These are phyloP conservation scores for Tetramorium parvispinum DNA, from an alignment of 1,140 invertebrate species.

Conservation along the genomic window DNA sequence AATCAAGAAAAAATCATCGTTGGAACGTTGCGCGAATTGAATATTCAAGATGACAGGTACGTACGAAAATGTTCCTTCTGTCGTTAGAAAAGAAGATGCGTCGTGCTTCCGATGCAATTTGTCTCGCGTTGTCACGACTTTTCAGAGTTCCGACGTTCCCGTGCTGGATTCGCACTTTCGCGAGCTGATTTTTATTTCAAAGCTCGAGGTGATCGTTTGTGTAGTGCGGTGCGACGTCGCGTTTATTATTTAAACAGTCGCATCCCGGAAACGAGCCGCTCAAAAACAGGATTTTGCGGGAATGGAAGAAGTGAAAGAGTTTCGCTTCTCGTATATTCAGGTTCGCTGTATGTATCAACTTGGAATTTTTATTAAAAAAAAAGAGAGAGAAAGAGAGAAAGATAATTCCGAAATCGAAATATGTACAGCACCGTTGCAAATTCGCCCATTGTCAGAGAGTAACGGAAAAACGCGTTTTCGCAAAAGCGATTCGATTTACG, in stretches of 20 bases:
- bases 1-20: conserved; percentile 24
- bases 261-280: conserved; percentile 45
- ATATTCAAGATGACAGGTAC: conserved; percentile 29
- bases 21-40: background rate
- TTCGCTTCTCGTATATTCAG: conserved; percentile 5
- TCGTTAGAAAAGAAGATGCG: conserved; percentile 27
- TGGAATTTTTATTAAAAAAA: background rate
- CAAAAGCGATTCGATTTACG: conserved; percentile 20
- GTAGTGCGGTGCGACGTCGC: conserved; percentile 32
- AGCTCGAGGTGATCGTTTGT: conserved; percentile 52
- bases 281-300: conserved; percentile 41
- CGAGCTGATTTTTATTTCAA: conserved; percentile 55
- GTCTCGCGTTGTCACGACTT: conserved; percentile 50
- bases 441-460: background rate
- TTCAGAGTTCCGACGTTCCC: background rate
- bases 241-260: conserved; percentile 56
- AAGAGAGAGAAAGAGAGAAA: background rate
- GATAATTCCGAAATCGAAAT: conserved; percentile 23
- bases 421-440: conserved; percentile 1
- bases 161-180: conserved; percentile 41
- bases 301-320: conserved; percentile 4
- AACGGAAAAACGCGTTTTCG: conserved; percentile 24
- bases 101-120: conserved; percentile 48
- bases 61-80: conserved; percentile 17
- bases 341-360: background rate